A percentile compares a stretch with the other conserved stretches of the same genome.
Conservation (phyloP, 2,797 vertebrate genomes). For the Bovichtus diacanthus region DNA sequence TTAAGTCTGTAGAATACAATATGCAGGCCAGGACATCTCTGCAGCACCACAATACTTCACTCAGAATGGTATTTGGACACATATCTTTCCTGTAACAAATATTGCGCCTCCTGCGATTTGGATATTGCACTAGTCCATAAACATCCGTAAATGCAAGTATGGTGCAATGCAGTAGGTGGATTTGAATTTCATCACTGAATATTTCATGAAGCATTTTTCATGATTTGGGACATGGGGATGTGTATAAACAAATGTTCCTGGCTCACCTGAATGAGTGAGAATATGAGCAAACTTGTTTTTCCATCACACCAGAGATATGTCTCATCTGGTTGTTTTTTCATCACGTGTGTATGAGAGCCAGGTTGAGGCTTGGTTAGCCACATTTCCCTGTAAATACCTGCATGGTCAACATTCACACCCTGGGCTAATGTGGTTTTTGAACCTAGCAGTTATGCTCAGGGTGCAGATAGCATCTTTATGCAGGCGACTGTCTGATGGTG, state of each 20-base stretch:
- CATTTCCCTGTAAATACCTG: conserved; percentile 58
- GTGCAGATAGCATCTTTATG: conserved; percentile 80
- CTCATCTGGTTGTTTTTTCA: conserved; percentile 41
- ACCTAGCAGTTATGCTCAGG: conserved; percentile 45
- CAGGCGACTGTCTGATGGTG: conserved; percentile 70
- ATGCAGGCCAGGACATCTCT: no score
- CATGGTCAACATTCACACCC: conserved; percentile 68
- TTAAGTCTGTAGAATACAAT: no score
- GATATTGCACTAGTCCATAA: no score
- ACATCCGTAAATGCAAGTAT: conserved; percentile 6
- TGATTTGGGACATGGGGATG: neutral
- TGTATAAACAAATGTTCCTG: conserved; percentile 8
- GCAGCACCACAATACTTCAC: no score
- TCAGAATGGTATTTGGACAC: no score
- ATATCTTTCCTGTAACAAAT: no score
- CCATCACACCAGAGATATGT: conserved; percentile 14
- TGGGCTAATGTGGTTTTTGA: conserved; percentile 53
- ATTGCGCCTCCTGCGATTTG: no score
- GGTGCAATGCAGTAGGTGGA: neutral
- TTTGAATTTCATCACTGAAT: neutral
- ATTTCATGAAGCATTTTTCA: neutral
- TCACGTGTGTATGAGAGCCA: conserved; percentile 33
- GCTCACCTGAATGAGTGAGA: conserved; percentile 9
- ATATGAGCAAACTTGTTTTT: conserved; percentile 29
- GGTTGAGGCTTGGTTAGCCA: conserved; percentile 45